Evolutionary conservation across 2,888 invertebrate species (phyloP), one percentile per base, ranked within the genome.

Genomic region (Hymenopus coronatus): DNA sequence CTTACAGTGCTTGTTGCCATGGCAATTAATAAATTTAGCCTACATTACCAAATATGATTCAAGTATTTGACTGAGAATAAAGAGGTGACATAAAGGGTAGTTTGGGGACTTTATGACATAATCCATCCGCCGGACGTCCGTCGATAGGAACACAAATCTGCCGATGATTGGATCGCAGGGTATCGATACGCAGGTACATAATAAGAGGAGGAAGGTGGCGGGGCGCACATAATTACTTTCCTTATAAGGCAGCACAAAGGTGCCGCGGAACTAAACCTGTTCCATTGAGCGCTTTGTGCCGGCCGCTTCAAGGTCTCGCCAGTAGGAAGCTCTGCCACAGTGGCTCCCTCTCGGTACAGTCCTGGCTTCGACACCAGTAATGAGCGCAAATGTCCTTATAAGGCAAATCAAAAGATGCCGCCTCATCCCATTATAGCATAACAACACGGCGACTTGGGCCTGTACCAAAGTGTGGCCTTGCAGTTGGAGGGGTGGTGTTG

Each of bases 201-300:
- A 83, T 15, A 15, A 70, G 54, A 1, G 8, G 40, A 8, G 40
- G 6, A 70, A 70, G 54, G 54, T 70, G 54, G 20, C 25, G 25
- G 20, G 25, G 3, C 3, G 82, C 84, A 84, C 85, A 89, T 90
- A 90, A 90, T 90, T 89, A 90, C 88, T 88, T 88, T 84, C 89
- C 90, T 90, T 90, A 85, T 90, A 87, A 28, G 90, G 90, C 2
- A 83, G 25, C 85, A 90, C 90, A 90, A 90, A 90, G 90, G 28
- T 15, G 82, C 28, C 82, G 88, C 88, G 28, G 40, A 82, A 28
- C 84, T 7, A 82, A 85, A 88, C 88, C 88, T 85, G 88, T 82
- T 88, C n/a, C 88, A 54, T 54, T 54, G 15, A 54, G 15, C 1
- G 54, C 54, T 70, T 70, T 70, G 54, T 70, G 20, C 20, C 54